Percentiles rank a stretch among this genome's conserved stretches.
Evolutionary conservation across 2,113 vertebrate species (phyloP).

Genomic region (Herpailurus yagouaroundi): DNA sequence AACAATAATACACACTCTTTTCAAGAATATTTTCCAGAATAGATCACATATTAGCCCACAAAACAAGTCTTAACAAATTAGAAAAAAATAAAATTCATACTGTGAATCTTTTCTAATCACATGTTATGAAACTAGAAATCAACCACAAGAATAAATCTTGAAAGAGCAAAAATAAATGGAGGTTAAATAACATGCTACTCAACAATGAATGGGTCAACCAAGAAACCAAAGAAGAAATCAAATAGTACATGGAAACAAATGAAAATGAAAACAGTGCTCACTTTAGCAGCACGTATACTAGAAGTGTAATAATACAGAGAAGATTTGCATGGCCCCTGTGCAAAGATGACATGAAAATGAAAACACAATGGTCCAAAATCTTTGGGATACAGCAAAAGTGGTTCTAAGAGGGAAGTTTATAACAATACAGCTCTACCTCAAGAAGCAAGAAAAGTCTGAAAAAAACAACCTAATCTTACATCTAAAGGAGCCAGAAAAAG

Average conservation of each 20-base stretch:
- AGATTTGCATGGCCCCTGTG: not conserved
- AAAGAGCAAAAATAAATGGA: no score
- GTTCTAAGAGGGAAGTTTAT: not conserved
- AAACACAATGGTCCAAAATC: not conserved
- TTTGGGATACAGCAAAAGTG: not conserved
- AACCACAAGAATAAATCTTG: no score
- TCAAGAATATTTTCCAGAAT: no score
- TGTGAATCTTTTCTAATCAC: no score
- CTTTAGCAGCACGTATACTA: not conserved
- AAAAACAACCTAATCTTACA: not conserved
- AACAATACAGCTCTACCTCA: not conserved
- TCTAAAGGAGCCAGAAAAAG: not conserved
- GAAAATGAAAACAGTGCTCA: not conserved
- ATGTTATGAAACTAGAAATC: no score
- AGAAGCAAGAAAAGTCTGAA: not conserved
- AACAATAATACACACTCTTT: no score
- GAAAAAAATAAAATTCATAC: no score
- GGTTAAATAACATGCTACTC: no score
- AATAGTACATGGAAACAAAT: not conserved
- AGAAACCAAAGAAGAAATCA: not conserved
- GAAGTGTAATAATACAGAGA: not conserved
- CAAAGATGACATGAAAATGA: not conserved
- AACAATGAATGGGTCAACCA: no score
- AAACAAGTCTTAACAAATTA: no score
- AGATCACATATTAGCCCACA: no score